phyloP scores from a whole-genome alignment of 2,797 vertebrate species.

The Neomorphus geoffroyi region DNA sequence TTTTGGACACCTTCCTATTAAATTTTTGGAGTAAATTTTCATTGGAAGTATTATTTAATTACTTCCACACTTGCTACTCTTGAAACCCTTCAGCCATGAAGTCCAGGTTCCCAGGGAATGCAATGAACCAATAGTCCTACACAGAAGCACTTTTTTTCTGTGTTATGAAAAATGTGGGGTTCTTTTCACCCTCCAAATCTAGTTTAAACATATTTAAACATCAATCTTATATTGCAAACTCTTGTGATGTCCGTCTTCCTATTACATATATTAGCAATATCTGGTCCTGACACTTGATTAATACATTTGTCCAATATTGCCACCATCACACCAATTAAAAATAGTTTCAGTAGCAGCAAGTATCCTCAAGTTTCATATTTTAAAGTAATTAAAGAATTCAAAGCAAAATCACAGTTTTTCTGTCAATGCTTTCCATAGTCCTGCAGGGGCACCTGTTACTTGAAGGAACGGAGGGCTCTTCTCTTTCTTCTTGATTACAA shows the following conservation, averaged over 20 bases:
- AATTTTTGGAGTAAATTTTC: not conserved
- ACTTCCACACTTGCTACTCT: not conserved
- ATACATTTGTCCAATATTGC: not conserved
- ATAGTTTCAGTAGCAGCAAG: not conserved
- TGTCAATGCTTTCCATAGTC: not conserved
- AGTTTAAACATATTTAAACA: not conserved
- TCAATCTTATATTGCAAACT: not conserved
- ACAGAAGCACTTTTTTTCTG: not conserved
- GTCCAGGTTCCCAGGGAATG: not conserved
- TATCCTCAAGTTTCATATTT: not conserved
- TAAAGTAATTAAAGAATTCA: not conserved
- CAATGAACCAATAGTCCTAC: not conserved
- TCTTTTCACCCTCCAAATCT: not conserved
- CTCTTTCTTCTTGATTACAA: not conserved
- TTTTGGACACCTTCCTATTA: not conserved
- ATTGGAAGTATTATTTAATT: not conserved
- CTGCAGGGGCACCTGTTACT: not conserved
- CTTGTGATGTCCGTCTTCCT: not conserved
- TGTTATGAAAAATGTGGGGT: not conserved
- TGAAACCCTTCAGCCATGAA: not conserved
- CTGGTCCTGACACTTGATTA: not conserved
- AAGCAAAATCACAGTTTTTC: not conserved
- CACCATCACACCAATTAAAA: not conserved
- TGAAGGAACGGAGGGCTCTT: not conserved
- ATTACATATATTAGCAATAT: not conserved